Base-by-base conservation (phyloP, 2,797 vertebrate genomes). In the Xyrichtys novacula region DNA sequence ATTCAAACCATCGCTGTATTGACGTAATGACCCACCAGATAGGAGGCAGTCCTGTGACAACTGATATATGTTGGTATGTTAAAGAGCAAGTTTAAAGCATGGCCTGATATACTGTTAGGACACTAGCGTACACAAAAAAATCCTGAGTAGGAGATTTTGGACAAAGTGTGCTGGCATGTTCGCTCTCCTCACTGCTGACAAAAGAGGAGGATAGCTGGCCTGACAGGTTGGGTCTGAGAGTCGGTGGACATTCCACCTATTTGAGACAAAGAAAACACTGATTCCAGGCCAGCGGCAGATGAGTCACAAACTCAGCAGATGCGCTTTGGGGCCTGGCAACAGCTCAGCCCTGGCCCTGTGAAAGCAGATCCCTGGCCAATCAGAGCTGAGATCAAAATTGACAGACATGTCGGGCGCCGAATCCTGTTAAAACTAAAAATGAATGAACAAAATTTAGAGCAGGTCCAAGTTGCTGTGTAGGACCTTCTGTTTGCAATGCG, bases 151-250 rank as follows among this genome's bases (percentile, higher is more conserved):
- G 9, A 26, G 14, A 20, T 34, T 60, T 43, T 42, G 22, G 53
- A 58, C 47, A 59, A 50, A 55, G n/a, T 4, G 1, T 19, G 31
- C 60, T 43, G 0, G 1, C n/a, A 47, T 22, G 28, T 58, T 46
- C 0, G 1, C 19, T 52, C 20, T 28, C 25, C 40, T 63, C 20
- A 17, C 63, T 8, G 40, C 66, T 20, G 17, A 31, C n/a, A n/a
- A 23, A 58, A 58, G 12, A 56, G 57, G 39, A 12, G 46, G 49
- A 48, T 12, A 40, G 50, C 86, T 26, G 68, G 83, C 54, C 57
- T 14, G 76, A 90, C 89, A 85, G 88, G 87, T 91, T 80, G 66
- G 69, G 67, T 89, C 63, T 88, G 80, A 87, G 85, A 84, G 76
- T 80, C 83, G 74, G 80, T 28, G 46, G 73, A 79, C 82, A 61